Base-by-base conservation (phyloP, 2,113 vertebrate genomes). In the Actinemys pallida region DNA sequence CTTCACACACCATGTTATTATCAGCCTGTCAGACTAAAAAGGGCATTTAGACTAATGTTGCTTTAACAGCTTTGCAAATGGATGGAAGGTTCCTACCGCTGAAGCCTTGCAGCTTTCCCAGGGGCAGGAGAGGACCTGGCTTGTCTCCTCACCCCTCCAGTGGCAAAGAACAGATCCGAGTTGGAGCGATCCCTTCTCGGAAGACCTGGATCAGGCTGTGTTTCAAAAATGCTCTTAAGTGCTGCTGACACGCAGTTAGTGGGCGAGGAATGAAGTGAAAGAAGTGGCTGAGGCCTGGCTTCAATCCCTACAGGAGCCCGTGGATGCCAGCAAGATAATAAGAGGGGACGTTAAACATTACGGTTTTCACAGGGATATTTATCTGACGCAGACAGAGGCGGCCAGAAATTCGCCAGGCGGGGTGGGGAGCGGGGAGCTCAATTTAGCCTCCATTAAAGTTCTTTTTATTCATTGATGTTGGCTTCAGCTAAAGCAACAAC, bases 271-370 rank as follows among this genome's bases (percentile, higher is more conserved):
- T 24, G 39, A 83, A 91, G 90, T 35, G 76, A n/a, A 79, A 81
- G 93, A 89, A 20, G 45, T 57, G 90, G 81, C 86, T 3, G 14
- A 84, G 88, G 87, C 89, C 94, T 89, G 97, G 96, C 96, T 76
- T 86, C 91, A 91, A 59, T 91, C 96, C 95, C 93, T 93, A 84
- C 94, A 97, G 94, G 94, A 97, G 95, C 91, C 86, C 20, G 0
- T 16, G 92, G 92, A 94, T 96, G 96, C 97, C 97, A 97, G 88
- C 8, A n/a, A 97, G 97, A 97, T 97, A 97, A 97, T 94, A 94
- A 96, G 92, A 95, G 89, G 94, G 88, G 95, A 97, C 97, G 96
- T 96, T 96, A 96, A 97, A 96, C 94, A 92, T 93, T 94, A 84
- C 86, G 93, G 94, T 94, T 93, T 96, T 86, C 95, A 88, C 94